Percentiles rank a stretch among this genome's conserved stretches.
Evolutionary conservation across 92 coral and sea anemone genomes (phyloP).

Genomic region (Bergia sp.): DNA sequence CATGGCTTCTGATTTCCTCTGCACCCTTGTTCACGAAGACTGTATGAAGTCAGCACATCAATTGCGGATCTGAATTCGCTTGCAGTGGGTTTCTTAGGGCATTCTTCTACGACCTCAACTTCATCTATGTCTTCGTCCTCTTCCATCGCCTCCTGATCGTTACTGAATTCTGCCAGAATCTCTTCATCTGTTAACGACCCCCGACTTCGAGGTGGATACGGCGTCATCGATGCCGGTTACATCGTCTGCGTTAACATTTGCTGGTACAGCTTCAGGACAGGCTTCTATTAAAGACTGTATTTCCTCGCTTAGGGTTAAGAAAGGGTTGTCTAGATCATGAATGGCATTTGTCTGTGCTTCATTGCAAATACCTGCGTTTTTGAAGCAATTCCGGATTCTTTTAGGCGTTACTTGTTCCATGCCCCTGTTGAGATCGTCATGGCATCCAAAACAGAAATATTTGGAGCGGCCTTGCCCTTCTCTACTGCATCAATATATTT

Average conservation of each 20-base stretch:
- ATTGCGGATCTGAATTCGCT: constrained; percentile 56
- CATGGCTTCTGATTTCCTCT: constrained; percentile 66
- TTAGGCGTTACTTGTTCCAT: constrained; percentile 67
- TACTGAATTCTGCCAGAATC: constrained; percentile 51
- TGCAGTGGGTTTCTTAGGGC: constrained; percentile 54
- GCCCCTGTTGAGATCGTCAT: constrained; percentile 66
- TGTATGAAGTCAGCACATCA: constrained; percentile 59
- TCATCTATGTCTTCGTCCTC: constrained; percentile 50
- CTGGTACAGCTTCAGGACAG: constrained; percentile 62
- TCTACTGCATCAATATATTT: constrained; percentile 69
- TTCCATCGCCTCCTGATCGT: constrained; percentile 51
- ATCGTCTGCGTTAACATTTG: constrained; percentile 61
- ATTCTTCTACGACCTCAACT: constrained; percentile 63
- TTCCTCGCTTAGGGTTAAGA: constrained; percentile 58
- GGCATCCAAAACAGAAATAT: constrained; percentile 70
- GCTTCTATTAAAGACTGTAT: constrained; percentile 65
- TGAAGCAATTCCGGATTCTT: constrained; percentile 26
- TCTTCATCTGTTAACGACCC: constrained; percentile 37
- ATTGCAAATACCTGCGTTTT: constrained; percentile 66
- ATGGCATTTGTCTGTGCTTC: constrained; percentile 62
- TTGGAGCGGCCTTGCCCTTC: constrained; percentile 71
- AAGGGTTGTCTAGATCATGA: constrained; percentile 65
- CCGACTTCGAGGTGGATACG: constrained; percentile 31
- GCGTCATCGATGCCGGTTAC: constrained; percentile 51
- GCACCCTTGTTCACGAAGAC: constrained; percentile 53